Base-by-base conservation (phyloP, 2,113 vertebrate genomes). In the Lophius piscatorius region DNA sequence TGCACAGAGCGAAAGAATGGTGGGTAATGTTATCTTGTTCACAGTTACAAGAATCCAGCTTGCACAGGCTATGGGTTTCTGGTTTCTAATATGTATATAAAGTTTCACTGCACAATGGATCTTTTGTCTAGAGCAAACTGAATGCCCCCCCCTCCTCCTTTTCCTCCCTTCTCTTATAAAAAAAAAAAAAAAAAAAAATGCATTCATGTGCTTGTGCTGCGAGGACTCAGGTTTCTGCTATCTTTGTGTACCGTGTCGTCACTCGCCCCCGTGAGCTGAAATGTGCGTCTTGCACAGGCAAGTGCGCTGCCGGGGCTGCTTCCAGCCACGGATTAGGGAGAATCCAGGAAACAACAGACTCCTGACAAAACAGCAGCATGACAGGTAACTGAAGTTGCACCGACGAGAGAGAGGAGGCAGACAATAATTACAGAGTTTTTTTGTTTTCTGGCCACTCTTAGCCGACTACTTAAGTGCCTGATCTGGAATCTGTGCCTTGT, bases 1-100 rank as follows among this genome's bases (percentile, higher is more conserved):
- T 76, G 68, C 79, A 81, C 79, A 74, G 74, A 76, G 78, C 69
- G 57, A 82, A 84, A 89, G 85, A 90, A 90, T 90, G 86, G 89
- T 84, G 65, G 89, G 91, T 92, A 90, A 91, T 87, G 89, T 91
- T 91, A 92, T 90, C 91, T 93, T 90, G 89, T 90, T 92, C 91
- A 93, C 90, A 93, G 91, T 92, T 93, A 90, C 90, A 91, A 93
- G 90, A 92, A 91, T 92, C 87, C 89, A 81, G 85, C 87, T 88
- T 61, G 70, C 78, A 73, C 82, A 85, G 88, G 83, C 87, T 82
- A 75, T 72, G 81, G 76, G 92, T 93, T 92, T 93, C 87, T 39
- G 78, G 86, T 93, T 92, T 92, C 91, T 92, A 92, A 93, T 92
- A 93, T 93, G 91, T 91, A 91, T 93, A 93, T 93, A 92, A 92